These are phyloP conservation scores for Echeneis naucrates DNA, from an alignment of 2,797 vertebrate species.

Conservation along the genomic window DNA sequence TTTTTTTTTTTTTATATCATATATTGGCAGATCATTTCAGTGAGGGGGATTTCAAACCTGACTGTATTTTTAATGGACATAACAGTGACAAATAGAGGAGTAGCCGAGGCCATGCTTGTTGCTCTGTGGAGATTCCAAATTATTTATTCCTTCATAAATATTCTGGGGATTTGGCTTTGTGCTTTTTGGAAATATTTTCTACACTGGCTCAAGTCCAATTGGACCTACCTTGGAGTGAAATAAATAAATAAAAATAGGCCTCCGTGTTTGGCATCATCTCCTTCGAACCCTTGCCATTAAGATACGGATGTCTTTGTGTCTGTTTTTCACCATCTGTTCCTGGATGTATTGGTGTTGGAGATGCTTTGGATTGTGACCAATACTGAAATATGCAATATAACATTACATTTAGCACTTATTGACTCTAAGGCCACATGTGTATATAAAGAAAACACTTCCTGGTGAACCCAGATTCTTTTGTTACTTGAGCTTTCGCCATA, in stretches of 20 bases:
- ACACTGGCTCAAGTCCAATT: slow-evolving; percentile 62
- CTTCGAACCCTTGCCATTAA: slow-evolving; percentile 64
- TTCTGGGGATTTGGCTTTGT: slow-evolving; percentile 59
- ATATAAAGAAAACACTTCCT: slow-evolving; percentile 31
- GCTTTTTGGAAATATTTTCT: slow-evolving; percentile 58
- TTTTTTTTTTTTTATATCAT: slow-evolving; percentile 4
- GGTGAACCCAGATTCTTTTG: slow-evolving; percentile 36
- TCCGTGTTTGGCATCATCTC: slow-evolving; percentile 58
- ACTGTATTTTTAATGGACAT: slow-evolving; percentile 24
- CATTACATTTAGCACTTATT: slow-evolving; percentile 50
- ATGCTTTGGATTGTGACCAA: slow-evolving; percentile 58
- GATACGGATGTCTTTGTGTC: slow-evolving; percentile 63
- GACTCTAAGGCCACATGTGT: slow-evolving; percentile 28
- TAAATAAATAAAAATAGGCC: slow-evolving; percentile 69
- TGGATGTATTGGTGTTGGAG: slow-evolving; percentile 53
- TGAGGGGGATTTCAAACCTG: slow-evolving; percentile 6
- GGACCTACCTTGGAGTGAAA: slow-evolving; percentile 54
- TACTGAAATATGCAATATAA: slow-evolving; percentile 37
- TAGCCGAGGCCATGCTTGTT: slow-evolving; percentile 46
- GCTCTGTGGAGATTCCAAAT: slow-evolving; percentile 61
- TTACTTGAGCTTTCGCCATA: slow-evolving; percentile 38
- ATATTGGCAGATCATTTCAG: slow-evolving; percentile 5
- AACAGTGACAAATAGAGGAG: slow-evolving; percentile 43
- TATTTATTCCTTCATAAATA: slow-evolving; percentile 66
- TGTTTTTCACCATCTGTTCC: slow-evolving; percentile 75